Evolutionary conservation across 2,888 invertebrate genomes (phyloP).

Genomic region (Polyommatus icarus): DNA sequence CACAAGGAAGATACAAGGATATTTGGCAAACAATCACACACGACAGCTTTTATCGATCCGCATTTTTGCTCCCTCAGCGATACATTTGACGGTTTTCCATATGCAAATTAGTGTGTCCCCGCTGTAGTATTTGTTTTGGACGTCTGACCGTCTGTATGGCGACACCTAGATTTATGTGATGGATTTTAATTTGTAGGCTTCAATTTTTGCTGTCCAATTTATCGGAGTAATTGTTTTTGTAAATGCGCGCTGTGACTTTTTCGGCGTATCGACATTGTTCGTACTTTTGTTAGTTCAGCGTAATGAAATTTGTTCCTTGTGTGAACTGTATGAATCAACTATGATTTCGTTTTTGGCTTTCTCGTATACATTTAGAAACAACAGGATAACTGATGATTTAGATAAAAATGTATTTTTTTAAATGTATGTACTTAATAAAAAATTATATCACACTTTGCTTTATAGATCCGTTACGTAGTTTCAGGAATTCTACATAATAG

Average conservation of each 20-base stretch:
- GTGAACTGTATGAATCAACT: background rate
- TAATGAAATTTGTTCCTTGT: conserved; percentile 2
- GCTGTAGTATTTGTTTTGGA: conserved; percentile 72
- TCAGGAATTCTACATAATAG: background rate
- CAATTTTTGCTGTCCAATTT: conserved; percentile 36
- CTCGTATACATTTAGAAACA: background rate
- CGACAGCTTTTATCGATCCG: conserved; percentile 46
- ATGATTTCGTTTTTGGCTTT: background rate
- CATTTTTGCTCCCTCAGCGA: conserved; percentile 50
- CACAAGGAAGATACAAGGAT: conserved; percentile 24
- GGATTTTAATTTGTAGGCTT: conserved; percentile 42
- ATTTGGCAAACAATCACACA: conserved; percentile 31
- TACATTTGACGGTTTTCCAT: conserved; percentile 71
- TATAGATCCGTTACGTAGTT: background rate
- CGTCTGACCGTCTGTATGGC: conserved; percentile 54
- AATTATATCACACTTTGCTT: background rate
- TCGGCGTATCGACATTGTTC: conserved; percentile 16
- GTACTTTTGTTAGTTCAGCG: conserved; percentile 9
- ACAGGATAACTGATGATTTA: background rate
- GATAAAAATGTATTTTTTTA: background rate
- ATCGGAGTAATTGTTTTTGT: conserved; percentile 35
- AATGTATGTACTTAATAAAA: no score
- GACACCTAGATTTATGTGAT: conserved; percentile 46
- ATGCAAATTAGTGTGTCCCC: conserved; percentile 73
- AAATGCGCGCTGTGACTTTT: conserved; percentile 28